Conservation (phyloP, 2,888 invertebrate genomes). For the Erpobdella octoculata region DNA sequence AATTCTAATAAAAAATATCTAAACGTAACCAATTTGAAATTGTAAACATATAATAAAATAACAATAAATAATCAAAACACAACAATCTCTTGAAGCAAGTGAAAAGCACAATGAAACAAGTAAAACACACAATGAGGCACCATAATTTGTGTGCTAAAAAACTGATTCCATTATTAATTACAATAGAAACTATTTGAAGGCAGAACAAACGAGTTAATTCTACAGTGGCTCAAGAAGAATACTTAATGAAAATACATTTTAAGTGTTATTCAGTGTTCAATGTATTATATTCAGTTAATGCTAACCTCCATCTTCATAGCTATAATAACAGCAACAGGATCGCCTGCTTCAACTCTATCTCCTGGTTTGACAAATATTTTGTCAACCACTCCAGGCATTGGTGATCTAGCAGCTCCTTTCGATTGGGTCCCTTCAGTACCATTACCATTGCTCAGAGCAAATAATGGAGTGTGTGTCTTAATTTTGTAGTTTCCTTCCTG, state of each 20-base stretch:
- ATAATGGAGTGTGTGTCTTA: slow-evolving; percentile 53
- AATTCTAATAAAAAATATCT: no score
- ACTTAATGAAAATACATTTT: background rate
- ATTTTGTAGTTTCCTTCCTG: slow-evolving; percentile 46
- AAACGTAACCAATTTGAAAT: no score
- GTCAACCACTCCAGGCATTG: slow-evolving; percentile 93
- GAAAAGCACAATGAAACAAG: no score
- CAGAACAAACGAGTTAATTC: background rate
- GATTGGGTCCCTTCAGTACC: background rate
- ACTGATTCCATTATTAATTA: background rate
- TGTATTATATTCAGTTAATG: background rate
- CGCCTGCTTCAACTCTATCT: slow-evolving; percentile 74
- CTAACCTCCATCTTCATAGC: slow-evolving; percentile 98
- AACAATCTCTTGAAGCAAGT: no score
- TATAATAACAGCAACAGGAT: slow-evolving; percentile 82
- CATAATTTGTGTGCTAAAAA: no score
- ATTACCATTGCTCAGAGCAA: slow-evolving; percentile 36
- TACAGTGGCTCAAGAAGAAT: background rate
- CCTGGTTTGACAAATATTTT: slow-evolving; percentile 69
- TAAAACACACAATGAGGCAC: no score
- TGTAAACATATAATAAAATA: no score
- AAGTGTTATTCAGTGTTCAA: background rate
- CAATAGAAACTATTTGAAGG: background rate
- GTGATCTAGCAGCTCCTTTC: slow-evolving; percentile 62
- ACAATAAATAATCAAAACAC: no score